Conservation (phyloP, 2,888 invertebrate species). For the Morinoia aosen region DNA sequence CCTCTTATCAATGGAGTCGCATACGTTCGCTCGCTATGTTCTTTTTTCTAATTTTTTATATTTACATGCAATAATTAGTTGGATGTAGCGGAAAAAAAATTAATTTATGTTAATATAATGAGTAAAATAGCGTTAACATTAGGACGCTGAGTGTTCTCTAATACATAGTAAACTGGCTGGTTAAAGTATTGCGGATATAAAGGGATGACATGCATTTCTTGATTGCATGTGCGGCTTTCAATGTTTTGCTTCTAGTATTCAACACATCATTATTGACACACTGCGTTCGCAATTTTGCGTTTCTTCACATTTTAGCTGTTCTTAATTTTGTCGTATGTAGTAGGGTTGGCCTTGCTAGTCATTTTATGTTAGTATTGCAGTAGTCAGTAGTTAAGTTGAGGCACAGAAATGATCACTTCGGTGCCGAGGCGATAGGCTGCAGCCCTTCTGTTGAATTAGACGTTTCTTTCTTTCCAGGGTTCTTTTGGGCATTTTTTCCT, state of each 20-base stretch:
- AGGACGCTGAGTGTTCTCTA: neutral
- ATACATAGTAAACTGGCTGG: neutral
- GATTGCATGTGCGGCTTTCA: neutral
- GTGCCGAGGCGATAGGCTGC: neutral
- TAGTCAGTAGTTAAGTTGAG: constrained; percentile 11
- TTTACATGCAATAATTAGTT: neutral
- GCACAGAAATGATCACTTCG: neutral
- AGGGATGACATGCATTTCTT: neutral
- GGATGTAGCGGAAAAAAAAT: neutral
- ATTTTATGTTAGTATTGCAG: neutral
- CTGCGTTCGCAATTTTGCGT: neutral
- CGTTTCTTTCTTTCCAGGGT: neutral
- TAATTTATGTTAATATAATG: neutral
- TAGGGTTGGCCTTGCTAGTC: constrained; percentile 1
- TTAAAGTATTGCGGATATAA: neutral
- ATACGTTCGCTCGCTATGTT: neutral
- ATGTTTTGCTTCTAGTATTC: neutral
- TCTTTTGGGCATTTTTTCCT: neutral
- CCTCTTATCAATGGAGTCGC: neutral
- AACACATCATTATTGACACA: neutral
- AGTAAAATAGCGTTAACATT: neutral
- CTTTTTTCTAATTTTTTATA: neutral
- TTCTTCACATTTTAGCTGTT: neutral
- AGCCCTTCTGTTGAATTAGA: neutral
- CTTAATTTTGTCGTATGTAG: neutral